Percentiles rank a stretch among this genome's conserved stretches.
Evolutionary conservation across 2,888 invertebrate genomes (phyloP).

Genomic region (Ochropleura leucogaster): DNA sequence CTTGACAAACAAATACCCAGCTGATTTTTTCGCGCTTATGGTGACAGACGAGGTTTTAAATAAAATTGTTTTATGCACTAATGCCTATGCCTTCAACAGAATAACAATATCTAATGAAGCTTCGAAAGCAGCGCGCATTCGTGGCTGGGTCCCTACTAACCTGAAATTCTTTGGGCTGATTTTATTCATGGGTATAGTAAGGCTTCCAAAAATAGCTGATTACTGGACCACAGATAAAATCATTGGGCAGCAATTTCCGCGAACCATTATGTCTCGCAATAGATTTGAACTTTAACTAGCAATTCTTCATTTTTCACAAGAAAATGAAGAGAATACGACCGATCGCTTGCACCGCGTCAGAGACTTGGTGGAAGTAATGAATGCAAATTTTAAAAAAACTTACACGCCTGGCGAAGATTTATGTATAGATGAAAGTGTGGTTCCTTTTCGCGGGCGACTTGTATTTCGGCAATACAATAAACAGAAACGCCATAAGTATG

Average conservation of each 20-base stretch:
- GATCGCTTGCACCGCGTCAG: conserved; percentile 16
- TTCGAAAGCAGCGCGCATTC: conserved; percentile 2
- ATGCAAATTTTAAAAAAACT: background rate
- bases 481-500: background rate
- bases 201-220: conserved; percentile 3
- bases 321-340: background rate
- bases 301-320: conserved; percentile 4
- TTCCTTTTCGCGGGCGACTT: conserved; percentile 8
- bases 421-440: conserved; percentile 13
- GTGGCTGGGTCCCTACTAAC: background rate
- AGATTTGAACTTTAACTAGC: conserved; percentile 5
- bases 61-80: conserved; percentile 4
- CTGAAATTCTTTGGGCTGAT: conserved; percentile 2
- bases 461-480: conserved; percentile 1
- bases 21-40: conserved; percentile 52
- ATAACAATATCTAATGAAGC: background rate
- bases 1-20: conserved; percentile 43
- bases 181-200: background rate
- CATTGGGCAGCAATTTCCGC: background rate
- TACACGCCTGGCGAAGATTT: conserved; percentile 1
- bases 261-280: conserved; percentile 17
- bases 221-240: background rate
- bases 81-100: background rate
- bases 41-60: conserved; percentile 20
- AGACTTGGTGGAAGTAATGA: background rate